These are phyloP conservation scores for Lasioglossum vierecki DNA, from an alignment of 2,888 invertebrate species.

Conservation along the genomic window DNA sequence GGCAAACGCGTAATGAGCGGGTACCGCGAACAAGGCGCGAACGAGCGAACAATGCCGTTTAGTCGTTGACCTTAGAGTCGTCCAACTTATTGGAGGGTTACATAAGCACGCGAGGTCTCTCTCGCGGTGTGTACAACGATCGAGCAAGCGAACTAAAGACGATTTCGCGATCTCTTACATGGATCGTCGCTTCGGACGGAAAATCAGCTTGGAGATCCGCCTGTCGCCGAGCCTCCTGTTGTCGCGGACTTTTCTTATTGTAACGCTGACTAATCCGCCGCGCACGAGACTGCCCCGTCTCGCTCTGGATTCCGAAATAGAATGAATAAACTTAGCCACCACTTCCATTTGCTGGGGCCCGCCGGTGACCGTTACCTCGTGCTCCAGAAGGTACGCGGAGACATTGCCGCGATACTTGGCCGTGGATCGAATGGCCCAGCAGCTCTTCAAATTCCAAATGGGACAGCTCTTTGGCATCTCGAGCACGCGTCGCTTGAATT, in stretches of 20 bases:
- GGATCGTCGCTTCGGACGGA: slow-evolving; percentile 56
- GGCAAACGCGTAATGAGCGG: slow-evolving; percentile 29
- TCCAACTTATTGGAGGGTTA: slow-evolving; percentile 31
- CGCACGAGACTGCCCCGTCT: slow-evolving; percentile 64
- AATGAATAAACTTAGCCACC: slow-evolving; percentile 75
- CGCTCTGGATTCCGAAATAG: slow-evolving; percentile 60
- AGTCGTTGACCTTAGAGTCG: slow-evolving; percentile 41
- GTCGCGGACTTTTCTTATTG: slow-evolving; percentile 65
- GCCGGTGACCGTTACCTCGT: slow-evolving; percentile 74
- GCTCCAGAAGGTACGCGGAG: slow-evolving; percentile 71
- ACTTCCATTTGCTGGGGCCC: slow-evolving; percentile 72
- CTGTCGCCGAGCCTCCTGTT: slow-evolving; percentile 63
- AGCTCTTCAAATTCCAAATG: slow-evolving; percentile 70
- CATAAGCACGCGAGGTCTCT: slow-evolving; percentile 23
- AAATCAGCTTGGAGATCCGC: slow-evolving; percentile 49
- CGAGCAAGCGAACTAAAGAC: background rate
- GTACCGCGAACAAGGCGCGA: slow-evolving; percentile 16
- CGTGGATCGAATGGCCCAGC: slow-evolving; percentile 70
- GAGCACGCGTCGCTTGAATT: slow-evolving; percentile 34
- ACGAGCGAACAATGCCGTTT: slow-evolving; percentile 38
- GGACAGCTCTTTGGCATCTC: slow-evolving; percentile 66
- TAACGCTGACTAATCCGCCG: slow-evolving; percentile 74
- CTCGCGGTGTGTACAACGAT: background rate
- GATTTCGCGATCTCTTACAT: slow-evolving; percentile 60
- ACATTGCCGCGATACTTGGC: slow-evolving; percentile 40